Evolutionary conservation across 2,888 invertebrate species (phyloP), one percentile per base, ranked within the genome.

Genomic region (Callosobruchus maculatus): DNA sequence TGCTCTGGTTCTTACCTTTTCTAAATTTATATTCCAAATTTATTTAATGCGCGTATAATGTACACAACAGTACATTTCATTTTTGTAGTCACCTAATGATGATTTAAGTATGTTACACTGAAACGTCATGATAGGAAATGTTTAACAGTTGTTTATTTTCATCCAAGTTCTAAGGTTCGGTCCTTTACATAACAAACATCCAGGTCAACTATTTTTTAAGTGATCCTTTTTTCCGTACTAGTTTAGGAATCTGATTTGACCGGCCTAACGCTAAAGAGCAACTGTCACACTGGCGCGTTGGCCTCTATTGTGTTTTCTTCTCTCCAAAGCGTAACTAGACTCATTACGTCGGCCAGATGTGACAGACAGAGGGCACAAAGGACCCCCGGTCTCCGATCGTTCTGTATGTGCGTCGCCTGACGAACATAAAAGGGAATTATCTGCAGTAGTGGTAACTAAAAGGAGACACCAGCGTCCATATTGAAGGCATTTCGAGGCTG

Each of bases 311-410:
- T 77, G 75, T 72, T 74, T 77, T 74, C 74, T 73, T 76, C 76
- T 75, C 78, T 75, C 76, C 71, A 76, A 75, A 75, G 78, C 74
- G 74, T 78, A 78, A 78, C 78, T 78, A 76, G 78, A 67, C 76
- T 78, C 78, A 78, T 78, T 78, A 78, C 71, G 70, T 70, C 76
- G 75, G 71, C 75, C 78, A 78, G 78, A 78, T 78, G 78, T 74
- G 76, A 76, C 71, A 74, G 73, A 66, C 72, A 78, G 75, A 78
- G 76, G 76, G 76, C 75, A 75, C 74, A 74, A 74, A 69, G 72
- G 73, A 70, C 73, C 30, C 70, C 72, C 70, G 73, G 7, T 49
- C 49, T 1, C 18, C 13, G 49, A 18, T 49, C 49, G 49, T 1
- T 49, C 49, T 49, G 49, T 49, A 49, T 49, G 49, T 18, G 49